Evolutionary conservation across 2,113 vertebrate genomes (phyloP).

Genomic region (Loxodonta africana): DNA sequence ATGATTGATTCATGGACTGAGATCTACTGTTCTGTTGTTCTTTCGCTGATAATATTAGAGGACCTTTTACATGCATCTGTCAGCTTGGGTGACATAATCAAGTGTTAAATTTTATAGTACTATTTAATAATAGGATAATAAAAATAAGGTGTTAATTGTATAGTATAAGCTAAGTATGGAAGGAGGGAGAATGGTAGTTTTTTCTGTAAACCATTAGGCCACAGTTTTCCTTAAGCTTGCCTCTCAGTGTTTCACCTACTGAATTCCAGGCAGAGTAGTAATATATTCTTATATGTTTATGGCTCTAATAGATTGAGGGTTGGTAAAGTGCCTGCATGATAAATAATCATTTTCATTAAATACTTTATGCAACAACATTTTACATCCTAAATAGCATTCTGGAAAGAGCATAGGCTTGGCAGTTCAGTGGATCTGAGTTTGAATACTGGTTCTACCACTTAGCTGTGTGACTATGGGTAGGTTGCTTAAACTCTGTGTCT

Average conservation of each 20-base stretch:
- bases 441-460: not conserved
- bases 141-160: not conserved
- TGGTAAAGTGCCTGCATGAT: not conserved
- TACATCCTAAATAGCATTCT: not conserved
- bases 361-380: not conserved
- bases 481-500: slow-evolving; percentile 9
- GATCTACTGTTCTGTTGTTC: not conserved
- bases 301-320: not conserved
- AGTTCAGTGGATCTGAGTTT: slow-evolving; percentile 12
- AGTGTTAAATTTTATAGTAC: not conserved
- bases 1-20: not conserved
- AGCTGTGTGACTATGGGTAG: not conserved
- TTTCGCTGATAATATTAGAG: not conserved
- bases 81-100: not conserved
- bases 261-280: not conserved
- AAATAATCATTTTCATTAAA: not conserved
- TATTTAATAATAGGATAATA: not conserved
- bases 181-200: not conserved
- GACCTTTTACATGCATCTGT: not conserved
- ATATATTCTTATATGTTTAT: not conserved
- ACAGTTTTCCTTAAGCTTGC: not conserved
- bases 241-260: not conserved
- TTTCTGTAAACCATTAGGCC: not conserved
- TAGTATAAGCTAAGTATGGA: not conserved
- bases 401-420: not conserved